Conservation (phyloP, 2,888 invertebrate species). For the Epicampocera succincta region DNA sequence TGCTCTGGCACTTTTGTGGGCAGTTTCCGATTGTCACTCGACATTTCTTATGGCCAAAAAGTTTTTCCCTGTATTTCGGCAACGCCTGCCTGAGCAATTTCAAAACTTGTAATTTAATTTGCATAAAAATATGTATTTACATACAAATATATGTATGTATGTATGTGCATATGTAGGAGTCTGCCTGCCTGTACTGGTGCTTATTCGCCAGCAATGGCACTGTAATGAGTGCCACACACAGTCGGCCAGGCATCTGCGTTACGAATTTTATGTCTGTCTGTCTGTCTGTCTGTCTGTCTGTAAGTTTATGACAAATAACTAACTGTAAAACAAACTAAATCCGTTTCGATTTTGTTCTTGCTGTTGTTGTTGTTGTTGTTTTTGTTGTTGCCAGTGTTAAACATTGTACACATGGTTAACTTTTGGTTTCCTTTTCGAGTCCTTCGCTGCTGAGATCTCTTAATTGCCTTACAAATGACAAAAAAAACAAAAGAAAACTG, state of each 20-base stretch:
- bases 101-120: conserved; percentile 66
- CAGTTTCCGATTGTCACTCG: conserved; percentile 71
- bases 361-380: conserved; percentile 37
- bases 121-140: conserved; percentile 70
- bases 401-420: conserved; percentile 65
- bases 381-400: conserved; percentile 50
- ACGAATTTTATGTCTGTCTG: too few species aligned
- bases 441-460: conserved; percentile 43
- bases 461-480: conserved; percentile 40
- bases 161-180: too few species aligned
- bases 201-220: conserved; percentile 33
- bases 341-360: conserved; percentile 19
- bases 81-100: conserved; percentile 57
- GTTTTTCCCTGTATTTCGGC: conserved; percentile 51
- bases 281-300: conserved; percentile 24
- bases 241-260: too few species aligned
- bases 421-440: conserved; percentile 52
- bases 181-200: too few species aligned
- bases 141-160: not conserved
- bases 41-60: conserved; percentile 69
- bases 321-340: conserved; percentile 45
- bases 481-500: not conserved
- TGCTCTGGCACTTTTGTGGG: conserved; percentile 68
- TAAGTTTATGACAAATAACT: conserved; percentile 53
- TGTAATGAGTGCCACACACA: conserved; percentile 14